Base-by-base conservation (phyloP, 2,888 invertebrate genomes). In the Spisula subtruncata region DNA sequence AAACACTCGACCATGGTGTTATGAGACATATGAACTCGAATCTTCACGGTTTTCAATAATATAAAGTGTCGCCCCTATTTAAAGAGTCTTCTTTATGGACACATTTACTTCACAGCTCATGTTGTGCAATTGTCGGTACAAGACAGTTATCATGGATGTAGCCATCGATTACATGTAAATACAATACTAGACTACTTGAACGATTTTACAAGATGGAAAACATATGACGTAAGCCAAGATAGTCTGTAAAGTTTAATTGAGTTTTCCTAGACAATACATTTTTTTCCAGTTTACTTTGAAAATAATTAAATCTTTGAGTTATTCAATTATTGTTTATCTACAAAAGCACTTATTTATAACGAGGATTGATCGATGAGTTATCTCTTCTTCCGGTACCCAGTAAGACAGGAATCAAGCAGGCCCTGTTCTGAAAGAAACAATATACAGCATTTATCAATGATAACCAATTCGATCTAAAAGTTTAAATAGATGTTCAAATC, bases 381-480 rank as follows among this genome's bases (percentile, higher is more conserved):
- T 75, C 75, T 75, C 16, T 35, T 75, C 18, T 75, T 75, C 32
- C 35, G 32, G 18, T 75, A 75, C 6, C 75, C 18, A 32, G 35
- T 18, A 0, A 75, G 75, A 75, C 75, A 75, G 25, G 32, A 14
- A 35, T 75, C 75, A 12, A 75, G 75, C 18, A 75, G 75, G 12
- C 75, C 75, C 20, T 75, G 75, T 32, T 75, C 75, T 75, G 75
- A 75, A 75, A 75, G n/a, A 66, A n/a, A 66, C 25, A 66, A 25
- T n/a, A 66, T 25, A 41, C 41, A 41, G 41, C 41, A 41, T 41
- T 41, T 41, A 41, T 41, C 8, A 41, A 41, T 41, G 2, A 41
- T 41, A 2, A 41, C n/a, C n/a, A n/a, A n/a, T n/a, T n/a, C n/a
- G n/a, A n/a, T n/a, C n/a, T n/a, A n/a, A n/a, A n/a, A n/a, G n/a